A percentile compares a stretch with the other conserved stretches of the same genome.
Conservation (phyloP, 2,797 vertebrate genomes). For the Macroramphosus scolopax region DNA sequence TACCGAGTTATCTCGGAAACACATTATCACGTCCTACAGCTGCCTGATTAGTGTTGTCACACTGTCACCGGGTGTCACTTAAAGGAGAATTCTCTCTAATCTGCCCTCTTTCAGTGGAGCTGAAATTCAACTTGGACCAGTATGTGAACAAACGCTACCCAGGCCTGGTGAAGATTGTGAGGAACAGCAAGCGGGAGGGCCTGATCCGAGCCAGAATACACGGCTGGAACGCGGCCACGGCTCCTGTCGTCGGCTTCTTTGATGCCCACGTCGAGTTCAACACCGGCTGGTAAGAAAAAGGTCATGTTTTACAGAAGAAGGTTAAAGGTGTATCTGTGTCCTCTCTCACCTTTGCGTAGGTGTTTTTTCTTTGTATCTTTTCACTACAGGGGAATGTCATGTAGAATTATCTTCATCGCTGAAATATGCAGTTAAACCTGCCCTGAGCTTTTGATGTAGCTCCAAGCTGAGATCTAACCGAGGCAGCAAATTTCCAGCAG, state of each 20-base stretch:
- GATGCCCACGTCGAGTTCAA: slow-evolving; percentile 99
- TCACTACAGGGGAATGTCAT: slow-evolving; percentile 29
- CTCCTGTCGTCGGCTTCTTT: slow-evolving; percentile 92
- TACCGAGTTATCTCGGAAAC: background rate
- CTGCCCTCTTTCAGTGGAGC: slow-evolving; percentile 81
- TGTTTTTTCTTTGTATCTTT: slow-evolving; percentile 39
- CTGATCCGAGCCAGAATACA: slow-evolving; percentile 94
- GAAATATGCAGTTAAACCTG: slow-evolving; percentile 33
- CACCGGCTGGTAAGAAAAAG: slow-evolving; percentile 85
- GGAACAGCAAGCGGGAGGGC: slow-evolving; percentile 91
- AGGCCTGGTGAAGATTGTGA: slow-evolving; percentile 93
- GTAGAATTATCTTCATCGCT: slow-evolving; percentile 35
- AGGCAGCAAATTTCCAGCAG: slow-evolving; percentile 44
- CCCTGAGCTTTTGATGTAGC: slow-evolving; percentile 37
- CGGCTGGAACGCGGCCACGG: slow-evolving; percentile 93
- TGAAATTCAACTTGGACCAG: slow-evolving; percentile 95
- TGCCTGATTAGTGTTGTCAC: slow-evolving; percentile 9
- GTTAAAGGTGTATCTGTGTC: slow-evolving; percentile 24
- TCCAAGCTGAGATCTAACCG: slow-evolving; percentile 40
- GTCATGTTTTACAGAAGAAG: slow-evolving; percentile 42
- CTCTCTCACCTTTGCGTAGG: slow-evolving; percentile 35
- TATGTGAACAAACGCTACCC: slow-evolving; percentile 93
- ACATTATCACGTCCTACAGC: too few species aligned
- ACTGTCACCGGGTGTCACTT: slow-evolving; percentile 9
- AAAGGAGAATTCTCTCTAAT: slow-evolving; percentile 21